These are phyloP conservation scores for Dipodomys ordii DNA, from an alignment of 2,113 vertebrate genomes.

Conservation along the genomic window DNA sequence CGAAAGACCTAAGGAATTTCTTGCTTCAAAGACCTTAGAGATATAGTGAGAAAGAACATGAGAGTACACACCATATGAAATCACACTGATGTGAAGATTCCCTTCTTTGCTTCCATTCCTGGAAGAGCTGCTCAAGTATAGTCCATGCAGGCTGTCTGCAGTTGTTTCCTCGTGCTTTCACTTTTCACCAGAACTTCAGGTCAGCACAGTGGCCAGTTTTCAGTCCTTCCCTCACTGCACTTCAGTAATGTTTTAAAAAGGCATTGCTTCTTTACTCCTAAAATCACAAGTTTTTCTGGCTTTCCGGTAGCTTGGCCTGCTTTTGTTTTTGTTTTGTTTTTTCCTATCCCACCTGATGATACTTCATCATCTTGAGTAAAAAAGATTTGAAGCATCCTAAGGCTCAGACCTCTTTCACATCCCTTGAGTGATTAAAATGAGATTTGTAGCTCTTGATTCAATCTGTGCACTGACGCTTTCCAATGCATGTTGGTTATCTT, in stretches of 20 bases:
- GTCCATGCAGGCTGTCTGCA: not conserved
- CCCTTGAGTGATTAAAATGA: not conserved
- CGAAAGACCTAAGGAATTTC: not conserved
- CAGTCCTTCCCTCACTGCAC: not conserved
- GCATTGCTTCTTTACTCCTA: not conserved
- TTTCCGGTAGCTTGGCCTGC: not conserved
- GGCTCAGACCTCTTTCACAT: not conserved
- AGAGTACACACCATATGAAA: not conserved
- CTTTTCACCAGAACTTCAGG: not conserved
- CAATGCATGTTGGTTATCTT: not conserved
- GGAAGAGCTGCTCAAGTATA: not conserved
- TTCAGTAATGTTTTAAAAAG: not conserved
- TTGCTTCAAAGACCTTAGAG: not conserved
- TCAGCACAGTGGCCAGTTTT: not conserved
- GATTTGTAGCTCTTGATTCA: slow-evolving; percentile 3
- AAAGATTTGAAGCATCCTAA: not conserved
- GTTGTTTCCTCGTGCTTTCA: not conserved
- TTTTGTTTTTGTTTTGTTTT: not conserved
- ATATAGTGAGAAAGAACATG: not conserved
- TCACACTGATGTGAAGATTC: not conserved
- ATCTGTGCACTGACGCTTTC: not conserved
- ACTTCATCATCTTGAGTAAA: not conserved
- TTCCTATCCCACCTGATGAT: not conserved
- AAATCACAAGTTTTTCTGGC: not conserved
- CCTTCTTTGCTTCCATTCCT: not conserved